These are phyloP conservation scores for Campylorhamphus procurvoides DNA, from an alignment of 2,113 vertebrate species.

Conservation along the genomic window DNA sequence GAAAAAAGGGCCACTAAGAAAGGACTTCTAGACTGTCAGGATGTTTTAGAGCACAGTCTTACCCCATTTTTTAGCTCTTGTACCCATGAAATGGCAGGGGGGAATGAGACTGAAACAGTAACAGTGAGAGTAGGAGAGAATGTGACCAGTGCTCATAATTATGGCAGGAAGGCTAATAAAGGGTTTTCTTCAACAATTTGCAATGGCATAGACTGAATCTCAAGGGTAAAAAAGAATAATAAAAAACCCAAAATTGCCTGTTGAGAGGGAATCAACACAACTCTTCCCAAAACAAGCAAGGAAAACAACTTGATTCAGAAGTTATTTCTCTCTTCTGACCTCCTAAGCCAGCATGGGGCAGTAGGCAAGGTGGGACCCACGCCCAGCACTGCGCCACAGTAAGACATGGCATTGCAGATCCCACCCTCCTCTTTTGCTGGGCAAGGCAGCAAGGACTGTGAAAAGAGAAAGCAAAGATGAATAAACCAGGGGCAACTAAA, in stretches of 20 bases:
- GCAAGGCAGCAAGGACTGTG: background rate
- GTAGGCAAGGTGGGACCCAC: background rate
- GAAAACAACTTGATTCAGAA: background rate
- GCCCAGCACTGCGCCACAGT: background rate
- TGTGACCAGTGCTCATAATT: fast-evolving
- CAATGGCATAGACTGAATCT: background rate
- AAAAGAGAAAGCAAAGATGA: background rate
- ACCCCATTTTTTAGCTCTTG: background rate
- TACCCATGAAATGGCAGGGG: fast-evolving
- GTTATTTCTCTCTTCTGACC: background rate
- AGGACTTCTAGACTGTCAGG: background rate
- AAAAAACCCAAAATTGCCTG: background rate
- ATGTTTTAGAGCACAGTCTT: background rate
- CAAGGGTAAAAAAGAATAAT: background rate
- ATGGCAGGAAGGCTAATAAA: background rate
- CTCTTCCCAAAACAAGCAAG: background rate
- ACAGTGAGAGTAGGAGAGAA: background rate
- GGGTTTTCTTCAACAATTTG: background rate
- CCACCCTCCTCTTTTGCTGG: background rate
- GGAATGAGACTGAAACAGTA: fast-evolving
- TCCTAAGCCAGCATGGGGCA: background rate
- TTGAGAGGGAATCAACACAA: background rate
- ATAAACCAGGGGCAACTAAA: background rate
- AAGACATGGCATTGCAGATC: background rate
- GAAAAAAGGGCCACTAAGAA: fast-evolving